Base-by-base conservation (phyloP, 2,113 vertebrate genomes). In the Pseudorectes ferrugineus region DNA sequence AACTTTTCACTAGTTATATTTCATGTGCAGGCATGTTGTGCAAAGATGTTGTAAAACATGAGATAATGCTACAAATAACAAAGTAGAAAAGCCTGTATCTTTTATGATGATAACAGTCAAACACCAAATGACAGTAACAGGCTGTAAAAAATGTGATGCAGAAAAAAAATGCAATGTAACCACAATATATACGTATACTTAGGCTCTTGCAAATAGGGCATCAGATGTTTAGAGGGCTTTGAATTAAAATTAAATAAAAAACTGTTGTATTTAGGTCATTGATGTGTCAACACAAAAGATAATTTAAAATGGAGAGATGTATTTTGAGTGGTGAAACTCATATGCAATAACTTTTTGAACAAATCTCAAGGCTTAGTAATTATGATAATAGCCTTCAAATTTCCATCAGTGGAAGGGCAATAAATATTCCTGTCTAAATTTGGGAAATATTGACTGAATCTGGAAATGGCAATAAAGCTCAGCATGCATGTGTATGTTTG, bases 51-150 rank as follows among this genome's bases (percentile, higher is more conserved):
- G 98, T 98, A 98, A 98, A 98, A 98, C 98, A 98, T 97, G 98
- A 98, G 98, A 98, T 98, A 98, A 98, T 98, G 97, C 98, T 98
- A 98, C 98, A 98, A 98, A 98, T 99, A 98, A 98, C 98, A 97
- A 97, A 98, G 97, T 97, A 97, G 98, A 98, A 98, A 98, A 98
- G 97, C 96, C 98, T 98, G 97, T 98, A 98, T 98, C 98, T 99
- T 98, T 98, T 98, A 99, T 98, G 98, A 98, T 98, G 98, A 99
- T 99, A 99, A 99, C 98, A 98, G 98, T 98, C 98, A 97, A 98
- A 97, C 98, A 98, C 89, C 98, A 97, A 98, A 98, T 98, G 98
- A 98, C 98, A 98, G 98, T 98, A 98, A 98, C 98, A 97, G 98
- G 98, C 97, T 97, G 97, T 98, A 98, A 98, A 98, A 98, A 98